A percentile compares a stretch with the other conserved stretches of the same genome.
Evolutionary conservation across 2,888 invertebrate species (phyloP).

Genomic region (Chaitophorus viminalis): DNA sequence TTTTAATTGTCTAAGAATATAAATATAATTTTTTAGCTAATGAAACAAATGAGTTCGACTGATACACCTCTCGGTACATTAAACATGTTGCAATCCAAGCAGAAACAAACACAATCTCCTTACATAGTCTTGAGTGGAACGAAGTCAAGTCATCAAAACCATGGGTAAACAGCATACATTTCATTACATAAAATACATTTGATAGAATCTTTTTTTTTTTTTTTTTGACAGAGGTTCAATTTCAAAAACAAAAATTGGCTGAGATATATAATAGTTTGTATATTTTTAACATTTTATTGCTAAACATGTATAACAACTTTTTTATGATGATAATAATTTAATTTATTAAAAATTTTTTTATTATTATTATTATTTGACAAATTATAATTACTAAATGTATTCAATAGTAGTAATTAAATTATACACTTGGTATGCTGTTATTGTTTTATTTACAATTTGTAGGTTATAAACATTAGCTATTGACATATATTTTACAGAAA

Average conservation of each 20-base stretch:
- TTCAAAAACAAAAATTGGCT: slow-evolving; percentile 67
- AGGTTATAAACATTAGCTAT: neutral
- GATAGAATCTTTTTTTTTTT: slow-evolving; percentile 18
- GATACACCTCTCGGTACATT: slow-evolving; percentile 97
- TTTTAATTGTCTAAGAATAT: slow-evolving; percentile 22
- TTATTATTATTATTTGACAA: neutral
- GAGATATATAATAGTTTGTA: neutral
- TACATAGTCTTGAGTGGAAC: slow-evolving; percentile 92
- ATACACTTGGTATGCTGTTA: neutral
- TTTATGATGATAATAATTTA: no score
- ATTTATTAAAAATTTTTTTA: no score
- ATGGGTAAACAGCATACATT: slow-evolving; percentile 65
- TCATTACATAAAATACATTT: neutral
- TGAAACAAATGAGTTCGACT: slow-evolving; percentile 98
- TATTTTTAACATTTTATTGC: slow-evolving; percentile 6
- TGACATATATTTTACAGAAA: slow-evolving; percentile 13
- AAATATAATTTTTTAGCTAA: slow-evolving; percentile 72
- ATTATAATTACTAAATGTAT: slow-evolving; percentile 23
- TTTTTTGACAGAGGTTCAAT: slow-evolving; percentile 67
- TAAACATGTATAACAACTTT: slow-evolving; percentile 11
- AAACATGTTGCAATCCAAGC: slow-evolving; percentile 93
- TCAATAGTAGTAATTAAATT: slow-evolving; percentile 24
- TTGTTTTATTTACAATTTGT: neutral
- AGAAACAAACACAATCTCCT: slow-evolving; percentile 92
- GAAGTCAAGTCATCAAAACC: slow-evolving; percentile 73